Percentiles rank a stretch among this genome's conserved stretches.
Conservation (phyloP, 2,113 vertebrate species). For the Serinus canaria region DNA sequence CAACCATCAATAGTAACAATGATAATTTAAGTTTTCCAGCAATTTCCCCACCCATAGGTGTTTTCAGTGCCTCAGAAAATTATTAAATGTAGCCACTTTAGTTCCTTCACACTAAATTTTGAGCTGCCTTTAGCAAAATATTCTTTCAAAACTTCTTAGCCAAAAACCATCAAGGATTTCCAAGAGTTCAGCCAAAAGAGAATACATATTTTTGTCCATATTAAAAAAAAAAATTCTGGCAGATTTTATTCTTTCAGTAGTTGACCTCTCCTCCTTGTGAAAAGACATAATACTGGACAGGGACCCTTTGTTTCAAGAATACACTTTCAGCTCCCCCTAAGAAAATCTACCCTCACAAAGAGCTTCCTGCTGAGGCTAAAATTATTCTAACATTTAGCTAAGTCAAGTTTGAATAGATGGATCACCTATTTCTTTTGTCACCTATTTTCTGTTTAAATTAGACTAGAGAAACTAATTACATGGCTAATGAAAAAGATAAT, state of each 20-base stretch:
- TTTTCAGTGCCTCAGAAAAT: constrained; percentile 8
- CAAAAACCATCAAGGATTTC: constrained; percentile 45
- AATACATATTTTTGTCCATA: constrained; percentile 34
- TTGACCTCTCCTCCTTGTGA: background rate
- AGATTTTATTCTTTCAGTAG: constrained; percentile 28
- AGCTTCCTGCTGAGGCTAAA: background rate
- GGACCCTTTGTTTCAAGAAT: background rate
- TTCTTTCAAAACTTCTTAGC: constrained; percentile 22
- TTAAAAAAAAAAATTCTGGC: background rate
- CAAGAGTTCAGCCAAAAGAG: constrained; percentile 54
- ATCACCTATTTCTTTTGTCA: background rate
- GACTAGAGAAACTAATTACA: background rate
- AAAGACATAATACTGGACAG: background rate
- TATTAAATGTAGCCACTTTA: background rate
- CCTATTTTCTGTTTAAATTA: background rate
- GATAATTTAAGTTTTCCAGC: background rate
- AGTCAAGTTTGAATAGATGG: background rate
- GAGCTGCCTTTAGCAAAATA: background rate
- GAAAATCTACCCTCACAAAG: background rate
- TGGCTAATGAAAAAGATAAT: background rate
- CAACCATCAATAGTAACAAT: background rate
- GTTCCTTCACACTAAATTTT: background rate
- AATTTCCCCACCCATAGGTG: background rate
- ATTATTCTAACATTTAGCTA: background rate
- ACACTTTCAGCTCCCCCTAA: background rate